Evolutionary conservation across 2,888 invertebrate species (phyloP), one percentile per base, ranked within the genome.

Genomic region (Apamea monoglypha): DNA sequence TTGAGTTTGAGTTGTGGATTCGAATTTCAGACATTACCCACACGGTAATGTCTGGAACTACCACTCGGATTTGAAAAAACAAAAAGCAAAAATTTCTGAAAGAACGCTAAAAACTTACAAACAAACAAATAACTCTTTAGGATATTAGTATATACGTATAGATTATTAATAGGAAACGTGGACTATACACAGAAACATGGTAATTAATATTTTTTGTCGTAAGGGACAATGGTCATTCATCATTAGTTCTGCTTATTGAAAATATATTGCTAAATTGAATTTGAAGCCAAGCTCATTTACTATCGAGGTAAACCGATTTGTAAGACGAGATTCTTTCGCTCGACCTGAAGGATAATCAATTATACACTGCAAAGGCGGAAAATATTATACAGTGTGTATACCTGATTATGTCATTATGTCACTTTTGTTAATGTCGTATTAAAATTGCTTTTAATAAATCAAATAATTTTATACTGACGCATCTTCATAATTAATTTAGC

Each of bases 211-310:
- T 81, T 85, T 72, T 71, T 76, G 32, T 29, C 36, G 2, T 21
- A 72, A 81, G 36, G n/a, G 32, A 78, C 44, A 78, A 76, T 82
- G 64, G 47, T n/a, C 14, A 83, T 87, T 81, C 69, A 78, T 73
- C 72, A 74, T 87, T 80, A 66, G 68, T 76, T 74, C 29, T 73
- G 56, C 76, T 82, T 85, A 68, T 81, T 72, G 78, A 72, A 81
- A 71, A 77, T 61, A 36, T 78, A 32, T 78, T 77, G 16, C 32
- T 32, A 40, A 63, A 67, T 63, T 12, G 16, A 66, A 40, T 61
- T 67, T 32, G 1, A 32, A 59, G 14, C 16, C n/a, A 21, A 61
- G 21, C 44, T 71, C n/a, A 72, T 80, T 70, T 59, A 75, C 25
- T 68, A 10, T 75, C 4, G 59, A 64, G 47, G 64, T 40, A 69